Evolutionary conservation across 2,888 invertebrate genomes (phyloP).

Genomic region (Protula sp.): DNA sequence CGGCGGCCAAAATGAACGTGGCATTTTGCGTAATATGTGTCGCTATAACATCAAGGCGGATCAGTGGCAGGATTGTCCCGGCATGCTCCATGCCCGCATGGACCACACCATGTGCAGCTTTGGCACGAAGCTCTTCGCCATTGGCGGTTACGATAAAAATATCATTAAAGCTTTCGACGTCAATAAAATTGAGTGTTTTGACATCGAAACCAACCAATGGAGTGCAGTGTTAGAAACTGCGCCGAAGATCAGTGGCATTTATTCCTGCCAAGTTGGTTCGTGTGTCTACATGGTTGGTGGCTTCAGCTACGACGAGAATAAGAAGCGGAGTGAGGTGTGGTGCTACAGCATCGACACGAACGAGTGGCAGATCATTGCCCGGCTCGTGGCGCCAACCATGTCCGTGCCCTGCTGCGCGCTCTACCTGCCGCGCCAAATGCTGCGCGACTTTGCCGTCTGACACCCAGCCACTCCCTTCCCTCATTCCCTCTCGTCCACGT

Average conservation of each 20-base stretch:
- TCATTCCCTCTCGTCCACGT: too few relatives aligned
- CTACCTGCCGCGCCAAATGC: slow-evolving; percentile 7
- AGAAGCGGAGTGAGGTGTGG: slow-evolving; percentile 11
- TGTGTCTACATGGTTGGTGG: slow-evolving; percentile 12
- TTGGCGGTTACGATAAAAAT: slow-evolving; percentile 16
- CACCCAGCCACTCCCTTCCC: too few relatives aligned
- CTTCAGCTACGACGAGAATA: slow-evolving; percentile 15
- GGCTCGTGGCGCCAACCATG: slow-evolving; percentile 11
- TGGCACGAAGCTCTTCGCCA: slow-evolving; percentile 4
- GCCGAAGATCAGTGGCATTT: slow-evolving; percentile 14
- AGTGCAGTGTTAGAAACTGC: slow-evolving; percentile 1
- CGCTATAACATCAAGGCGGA: slow-evolving; percentile 7
- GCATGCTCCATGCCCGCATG: slow-evolving; percentile 10
- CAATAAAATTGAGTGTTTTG: slow-evolving; percentile 9
- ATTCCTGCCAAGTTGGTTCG: slow-evolving; percentile 3
- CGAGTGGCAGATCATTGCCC: slow-evolving; percentile 8
- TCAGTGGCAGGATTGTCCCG: slow-evolving; percentile 2
- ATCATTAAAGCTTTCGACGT: slow-evolving; percentile 15
- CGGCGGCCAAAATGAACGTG: slow-evolving; percentile 12
- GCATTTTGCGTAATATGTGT: slow-evolving; percentile 8
- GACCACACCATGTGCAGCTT: slow-evolving; percentile 10
- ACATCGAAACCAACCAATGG: slow-evolving; percentile 13
- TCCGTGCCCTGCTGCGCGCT: slow-evolving; percentile 13
- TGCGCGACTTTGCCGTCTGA: not conserved
- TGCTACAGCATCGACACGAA: slow-evolving; percentile 11